A percentile compares a stretch with the other conserved stretches of the same genome.
phyloP scores from a whole-genome alignment of 2,888 invertebrate genomes.

The Metopia argyrocephala region DNA sequence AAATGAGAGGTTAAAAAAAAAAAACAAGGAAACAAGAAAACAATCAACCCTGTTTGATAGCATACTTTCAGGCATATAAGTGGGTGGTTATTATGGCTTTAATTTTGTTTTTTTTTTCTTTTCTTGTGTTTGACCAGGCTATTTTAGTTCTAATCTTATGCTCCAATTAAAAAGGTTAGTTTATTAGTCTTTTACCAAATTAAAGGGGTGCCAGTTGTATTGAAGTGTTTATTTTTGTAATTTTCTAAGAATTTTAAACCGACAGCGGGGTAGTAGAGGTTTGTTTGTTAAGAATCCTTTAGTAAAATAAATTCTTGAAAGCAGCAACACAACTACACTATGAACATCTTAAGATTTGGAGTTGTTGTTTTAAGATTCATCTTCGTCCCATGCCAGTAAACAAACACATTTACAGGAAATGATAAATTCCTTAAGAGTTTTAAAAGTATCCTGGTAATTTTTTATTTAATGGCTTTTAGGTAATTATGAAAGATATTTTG shows the following conservation, averaged over 20 bases:
- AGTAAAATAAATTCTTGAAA: constrained; percentile 46
- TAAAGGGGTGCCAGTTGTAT: neutral
- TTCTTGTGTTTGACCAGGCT: constrained; percentile 48
- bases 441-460: constrained; percentile 7
- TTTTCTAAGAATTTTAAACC: neutral
- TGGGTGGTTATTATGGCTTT: neutral
- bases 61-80: too few species aligned
- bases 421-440: constrained; percentile 12
- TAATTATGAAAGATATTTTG: constrained; percentile 48
- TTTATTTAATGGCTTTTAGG: constrained; percentile 50
- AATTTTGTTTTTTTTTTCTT: neutral
- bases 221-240: too few species aligned
- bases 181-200: neutral
- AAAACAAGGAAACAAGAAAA: neutral
- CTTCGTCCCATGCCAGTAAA: neutral
- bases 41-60: neutral
- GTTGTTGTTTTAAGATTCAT: neutral
- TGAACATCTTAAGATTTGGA: constrained; percentile 47
- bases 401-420: neutral
- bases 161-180: constrained; percentile 64
- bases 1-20: neutral
- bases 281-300: constrained; percentile 39
- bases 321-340: too few species aligned
- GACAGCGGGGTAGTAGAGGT: constrained; percentile 7
- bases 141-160: constrained; percentile 61